These are phyloP conservation scores for Xenopus laevis DNA, from an alignment of 2,113 vertebrate genomes.

Conservation along the genomic window DNA sequence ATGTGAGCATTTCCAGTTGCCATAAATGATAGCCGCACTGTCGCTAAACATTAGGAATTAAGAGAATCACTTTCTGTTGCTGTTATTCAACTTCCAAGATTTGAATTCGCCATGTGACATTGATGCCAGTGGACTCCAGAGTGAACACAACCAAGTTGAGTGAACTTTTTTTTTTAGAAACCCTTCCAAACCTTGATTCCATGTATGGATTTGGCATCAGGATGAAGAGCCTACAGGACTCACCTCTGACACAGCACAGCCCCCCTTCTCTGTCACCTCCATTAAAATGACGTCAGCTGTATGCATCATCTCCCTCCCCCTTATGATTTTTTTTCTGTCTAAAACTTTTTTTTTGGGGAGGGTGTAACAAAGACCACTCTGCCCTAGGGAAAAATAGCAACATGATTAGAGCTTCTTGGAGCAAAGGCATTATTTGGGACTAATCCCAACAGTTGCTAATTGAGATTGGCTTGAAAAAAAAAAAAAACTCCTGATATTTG, in stretches of 20 bases:
- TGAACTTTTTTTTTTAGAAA: no score
- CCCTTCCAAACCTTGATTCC: no score
- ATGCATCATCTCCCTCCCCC: constrained; percentile 52
- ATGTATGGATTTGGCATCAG: no score
- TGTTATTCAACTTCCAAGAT: no score
- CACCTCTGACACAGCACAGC: constrained; percentile 51
- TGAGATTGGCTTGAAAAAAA: constrained; percentile 76
- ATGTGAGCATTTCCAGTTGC: no score
- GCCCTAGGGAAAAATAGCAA: constrained; percentile 80
- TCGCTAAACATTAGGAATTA: no score
- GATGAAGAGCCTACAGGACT: constrained; percentile 45
- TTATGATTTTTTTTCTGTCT: constrained; percentile 49
- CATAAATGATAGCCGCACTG: no score
- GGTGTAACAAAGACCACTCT: constrained; percentile 66
- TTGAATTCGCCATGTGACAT: no score
- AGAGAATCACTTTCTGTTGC: no score
- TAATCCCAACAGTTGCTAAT: constrained; percentile 91
- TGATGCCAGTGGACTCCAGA: background rate
- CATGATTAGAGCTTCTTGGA: constrained; percentile 80
- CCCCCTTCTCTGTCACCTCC: constrained; percentile 45
- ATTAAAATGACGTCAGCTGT: constrained; percentile 67
- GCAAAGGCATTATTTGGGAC: constrained; percentile 79
- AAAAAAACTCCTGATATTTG: constrained; percentile 55
- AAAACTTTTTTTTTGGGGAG: constrained; percentile 58
- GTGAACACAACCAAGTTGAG: no score